Evolutionary conservation across 2,888 invertebrate genomes (phyloP), one percentile per base, ranked within the genome.

Genomic region (Leucania comma): DNA sequence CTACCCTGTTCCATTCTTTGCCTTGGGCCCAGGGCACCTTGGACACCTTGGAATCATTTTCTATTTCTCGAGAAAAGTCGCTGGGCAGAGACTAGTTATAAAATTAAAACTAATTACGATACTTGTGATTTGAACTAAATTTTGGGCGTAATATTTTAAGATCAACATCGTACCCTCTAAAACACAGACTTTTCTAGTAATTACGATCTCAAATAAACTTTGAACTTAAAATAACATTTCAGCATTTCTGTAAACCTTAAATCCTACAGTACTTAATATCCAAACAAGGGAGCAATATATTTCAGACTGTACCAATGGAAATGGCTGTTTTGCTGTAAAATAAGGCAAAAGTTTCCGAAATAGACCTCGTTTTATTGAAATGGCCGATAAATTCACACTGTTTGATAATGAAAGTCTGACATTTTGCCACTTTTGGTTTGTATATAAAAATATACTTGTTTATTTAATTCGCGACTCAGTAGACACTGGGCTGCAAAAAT

Each of bases 241-340:
- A 60, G 20, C 0, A 35, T 54, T 54, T 59, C 24, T 57, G 51
- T 2, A 22, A 58, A 32, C 32, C 72, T 29, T 2, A 22, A 58
- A 32, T 26, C 72, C 35, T 35, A 32, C 9, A 29, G n/a, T 35
- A 48, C 46, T n/a, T 48, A 58, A 73, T 64, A 64, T n/a, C 48
- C 38, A 54, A 64, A 78, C 51, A 61, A 64, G 32, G n/a, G 17
- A 62, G 22, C 59, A 56, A 74, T 80, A 75, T 9, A 62, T 63
- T 63, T 38, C 29, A 67, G 46, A 80, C 29, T 48, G 50, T 80
- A 59, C 14, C 24, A 62, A 54, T 58, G 42, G 22, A 60, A 76
- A 80, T 50, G 12, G 22, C 35, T 22, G n/a, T 60, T 69, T 68
- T 63, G 46, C 9, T 50, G 51, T 77, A 5, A 57, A 68, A 60